phyloP scores from a whole-genome alignment of 2,888 invertebrate genomes.

The Malacosoma neustria region DNA sequence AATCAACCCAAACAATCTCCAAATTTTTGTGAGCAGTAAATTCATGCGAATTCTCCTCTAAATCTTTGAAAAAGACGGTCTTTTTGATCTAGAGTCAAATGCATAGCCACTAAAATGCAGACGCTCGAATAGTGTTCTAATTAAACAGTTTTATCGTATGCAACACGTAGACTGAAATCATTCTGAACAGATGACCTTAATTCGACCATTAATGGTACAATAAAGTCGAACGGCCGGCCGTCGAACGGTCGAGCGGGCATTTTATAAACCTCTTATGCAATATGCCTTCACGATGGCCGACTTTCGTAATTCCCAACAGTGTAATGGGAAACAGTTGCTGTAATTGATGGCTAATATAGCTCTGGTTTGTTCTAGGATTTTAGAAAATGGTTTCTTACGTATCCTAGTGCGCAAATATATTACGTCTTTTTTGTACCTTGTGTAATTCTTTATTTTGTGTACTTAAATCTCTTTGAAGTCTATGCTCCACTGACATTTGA shows the following conservation, averaged over 20 bases:
- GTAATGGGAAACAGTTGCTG: conserved; percentile 14
- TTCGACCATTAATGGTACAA: conserved; percentile 23
- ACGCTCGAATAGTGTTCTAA: too few relatives aligned
- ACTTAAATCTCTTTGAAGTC: too few relatives aligned
- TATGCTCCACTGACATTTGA: too few relatives aligned
- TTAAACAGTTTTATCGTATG: not conserved
- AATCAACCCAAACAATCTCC: too few relatives aligned
- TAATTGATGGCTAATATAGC: conserved; percentile 6
- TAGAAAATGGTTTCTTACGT: not conserved
- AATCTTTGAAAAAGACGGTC: too few relatives aligned
- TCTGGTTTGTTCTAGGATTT: not conserved
- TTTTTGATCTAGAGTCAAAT: too few relatives aligned
- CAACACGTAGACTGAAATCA: conserved; percentile 3
- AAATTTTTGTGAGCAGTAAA: too few relatives aligned
- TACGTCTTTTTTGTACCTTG: too few relatives aligned
- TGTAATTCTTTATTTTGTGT: too few relatives aligned
- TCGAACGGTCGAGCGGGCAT: conserved; percentile 12
- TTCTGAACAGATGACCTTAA: conserved; percentile 19
- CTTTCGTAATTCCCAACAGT: conserved; percentile 18
- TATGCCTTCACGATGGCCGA: conserved; percentile 17
- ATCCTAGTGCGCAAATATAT: too few relatives aligned
- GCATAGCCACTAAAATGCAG: too few relatives aligned
- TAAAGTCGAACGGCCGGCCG: conserved; percentile 21
- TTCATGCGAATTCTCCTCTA: too few relatives aligned
- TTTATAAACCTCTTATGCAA: conserved; percentile 17